A percentile compares a stretch with the other conserved stretches of the same genome.
These are phyloP conservation scores for Microvelia longipes DNA, from an alignment of 1,140 invertebrate genomes.

Conservation along the genomic window DNA sequence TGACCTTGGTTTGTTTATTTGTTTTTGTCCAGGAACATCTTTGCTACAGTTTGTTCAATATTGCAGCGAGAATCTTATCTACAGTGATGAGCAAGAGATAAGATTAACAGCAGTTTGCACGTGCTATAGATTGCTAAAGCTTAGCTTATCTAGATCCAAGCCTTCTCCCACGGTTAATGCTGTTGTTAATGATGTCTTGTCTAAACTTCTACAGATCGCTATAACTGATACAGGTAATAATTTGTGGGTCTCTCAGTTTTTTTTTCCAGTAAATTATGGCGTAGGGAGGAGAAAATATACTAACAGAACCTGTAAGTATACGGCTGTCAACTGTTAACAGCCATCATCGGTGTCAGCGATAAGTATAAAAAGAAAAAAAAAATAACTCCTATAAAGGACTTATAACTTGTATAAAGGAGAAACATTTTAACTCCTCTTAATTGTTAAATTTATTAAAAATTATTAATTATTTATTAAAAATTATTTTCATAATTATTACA, in stretches of 20 bases:
- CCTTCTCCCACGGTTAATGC: conserved; percentile 62
- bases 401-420: too few species aligned
- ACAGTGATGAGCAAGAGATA: conserved; percentile 79
- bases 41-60: conserved; percentile 80
- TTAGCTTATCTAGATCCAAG: conserved; percentile 45
- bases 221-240: conserved; percentile 69
- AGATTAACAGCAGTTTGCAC: conserved; percentile 87
- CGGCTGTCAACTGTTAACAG: too few species aligned
- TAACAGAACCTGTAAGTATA: too few species aligned
- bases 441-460: too few species aligned
- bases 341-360: too few species aligned
- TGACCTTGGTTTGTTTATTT: conserved; percentile 60
- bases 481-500: too few species aligned
- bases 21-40: conserved; percentile 53
- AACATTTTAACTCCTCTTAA: too few species aligned
- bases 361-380: too few species aligned
- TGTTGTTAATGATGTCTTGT: conserved; percentile 76
- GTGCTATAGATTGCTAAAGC: conserved; percentile 70
- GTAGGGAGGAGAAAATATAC: too few species aligned
- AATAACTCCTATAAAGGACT: too few species aligned
- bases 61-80: conserved; percentile 85
- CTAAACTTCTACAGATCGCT: conserved; percentile 80
- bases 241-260: too few species aligned
- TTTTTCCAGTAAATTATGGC: not conserved
- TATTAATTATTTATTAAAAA: too few species aligned